These are phyloP conservation scores for Gallinago jamesoni DNA, from an alignment of 2,113 vertebrate genomes.

Conservation along the genomic window DNA sequence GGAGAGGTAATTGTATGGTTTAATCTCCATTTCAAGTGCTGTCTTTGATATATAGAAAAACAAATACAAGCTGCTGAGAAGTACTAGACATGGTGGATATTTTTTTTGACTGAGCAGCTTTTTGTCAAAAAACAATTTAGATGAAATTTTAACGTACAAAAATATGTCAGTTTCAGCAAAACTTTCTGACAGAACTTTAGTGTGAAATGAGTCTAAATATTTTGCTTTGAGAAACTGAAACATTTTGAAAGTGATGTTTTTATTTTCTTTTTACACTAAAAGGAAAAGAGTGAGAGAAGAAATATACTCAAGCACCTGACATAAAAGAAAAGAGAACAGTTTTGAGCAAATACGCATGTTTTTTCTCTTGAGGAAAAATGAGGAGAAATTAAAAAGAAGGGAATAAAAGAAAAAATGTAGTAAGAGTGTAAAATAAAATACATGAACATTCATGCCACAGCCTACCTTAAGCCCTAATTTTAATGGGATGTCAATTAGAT, in stretches of 20 bases:
- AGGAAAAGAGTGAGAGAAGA: neutral
- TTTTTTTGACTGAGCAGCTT: neutral
- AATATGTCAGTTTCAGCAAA: neutral
- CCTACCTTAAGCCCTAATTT: neutral
- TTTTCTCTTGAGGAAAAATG: neutral
- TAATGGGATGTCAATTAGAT: neutral
- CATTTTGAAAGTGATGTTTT: neutral
- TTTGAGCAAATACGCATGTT: neutral
- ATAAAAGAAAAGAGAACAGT: neutral
- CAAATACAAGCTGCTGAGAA: neutral
- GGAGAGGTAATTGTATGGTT: neutral
- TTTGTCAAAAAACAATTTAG: neutral
- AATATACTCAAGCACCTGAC: neutral
- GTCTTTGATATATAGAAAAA: neutral
- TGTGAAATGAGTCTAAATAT: neutral
- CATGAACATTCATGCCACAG: neutral
- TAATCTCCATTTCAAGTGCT: neutral
- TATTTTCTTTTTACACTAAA: neutral
- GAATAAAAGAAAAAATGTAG: neutral
- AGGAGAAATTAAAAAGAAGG: neutral
- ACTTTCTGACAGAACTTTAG: neutral
- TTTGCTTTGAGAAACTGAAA: neutral
- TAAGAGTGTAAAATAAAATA: neutral
- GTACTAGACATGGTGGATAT: neutral
- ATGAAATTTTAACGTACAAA: neutral